Evolutionary conservation across 2,888 invertebrate species (phyloP).

Genomic region (Strigamia crassipes): DNA sequence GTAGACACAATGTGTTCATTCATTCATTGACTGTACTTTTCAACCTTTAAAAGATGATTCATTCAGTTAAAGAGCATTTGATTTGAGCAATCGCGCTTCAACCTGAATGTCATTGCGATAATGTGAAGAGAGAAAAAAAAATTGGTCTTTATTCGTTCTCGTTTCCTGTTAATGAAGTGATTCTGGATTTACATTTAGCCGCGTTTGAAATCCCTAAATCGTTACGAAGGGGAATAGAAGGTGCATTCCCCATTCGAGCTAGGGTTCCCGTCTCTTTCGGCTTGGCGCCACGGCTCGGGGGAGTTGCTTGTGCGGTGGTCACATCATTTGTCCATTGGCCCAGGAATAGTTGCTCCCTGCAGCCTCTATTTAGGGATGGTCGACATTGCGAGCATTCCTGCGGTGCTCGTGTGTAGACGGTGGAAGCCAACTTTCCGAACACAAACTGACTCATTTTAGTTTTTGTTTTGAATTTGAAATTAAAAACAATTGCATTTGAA

Average conservation of each 20-base stretch:
- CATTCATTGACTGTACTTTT: not conserved
- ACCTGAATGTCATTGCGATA: constrained; percentile 32
- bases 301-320: constrained; percentile 33
- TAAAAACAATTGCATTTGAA: not conserved
- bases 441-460: not conserved
- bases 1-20: constrained; percentile 33
- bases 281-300: constrained; percentile 24
- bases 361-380: constrained; percentile 41
- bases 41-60: constrained; percentile 25
- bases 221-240: not conserved
- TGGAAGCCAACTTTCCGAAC: constrained; percentile 2
- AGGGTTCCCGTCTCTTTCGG: not conserved
- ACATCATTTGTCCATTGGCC: constrained; percentile 42
- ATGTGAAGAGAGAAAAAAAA: not conserved
- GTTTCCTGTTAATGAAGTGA: constrained; percentile 37
- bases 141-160: not conserved
- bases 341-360: constrained; percentile 38
- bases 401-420: constrained; percentile 36
- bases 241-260: not conserved
- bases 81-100: constrained; percentile 11
- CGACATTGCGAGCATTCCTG: constrained; percentile 39
- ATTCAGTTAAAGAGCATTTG: constrained; percentile 37
- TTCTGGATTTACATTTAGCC: constrained; percentile 13
- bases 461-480: not conserved
- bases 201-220: constrained; percentile 9